Conservation (phyloP, 1,140 invertebrate genomes). For the Orius laevigatus region DNA sequence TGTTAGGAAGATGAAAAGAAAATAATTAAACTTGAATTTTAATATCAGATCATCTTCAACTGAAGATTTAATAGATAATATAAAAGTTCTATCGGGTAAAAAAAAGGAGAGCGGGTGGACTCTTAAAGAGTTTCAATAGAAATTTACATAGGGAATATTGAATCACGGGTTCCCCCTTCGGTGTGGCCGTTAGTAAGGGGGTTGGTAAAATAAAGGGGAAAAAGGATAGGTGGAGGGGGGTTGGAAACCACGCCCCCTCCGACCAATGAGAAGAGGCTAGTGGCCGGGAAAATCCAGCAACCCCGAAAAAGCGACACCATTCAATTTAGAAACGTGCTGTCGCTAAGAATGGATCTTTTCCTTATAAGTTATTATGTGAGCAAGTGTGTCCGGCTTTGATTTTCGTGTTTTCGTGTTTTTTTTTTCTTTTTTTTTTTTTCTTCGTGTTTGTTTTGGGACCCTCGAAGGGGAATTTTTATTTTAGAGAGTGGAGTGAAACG, state of each 20-base stretch:
- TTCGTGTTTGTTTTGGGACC: too few species aligned
- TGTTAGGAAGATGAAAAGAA: too few species aligned
- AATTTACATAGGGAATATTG: slow-evolving; percentile 16
- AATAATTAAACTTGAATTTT: background rate
- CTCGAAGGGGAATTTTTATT: background rate
- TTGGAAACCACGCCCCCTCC: slow-evolving; percentile 1
- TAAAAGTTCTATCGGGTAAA: background rate
- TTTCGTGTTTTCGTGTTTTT: slow-evolving; percentile 1
- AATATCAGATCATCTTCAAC: slow-evolving; percentile 1
- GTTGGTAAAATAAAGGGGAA: background rate
- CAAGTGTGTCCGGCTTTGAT: background rate
- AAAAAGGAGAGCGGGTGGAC: slow-evolving; percentile 4
- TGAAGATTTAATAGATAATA: background rate
- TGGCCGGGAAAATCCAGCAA: background rate
- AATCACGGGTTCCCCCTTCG: slow-evolving; percentile 9
- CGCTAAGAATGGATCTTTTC: too few species aligned
- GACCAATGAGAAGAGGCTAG: background rate
- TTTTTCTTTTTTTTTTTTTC: background rate
- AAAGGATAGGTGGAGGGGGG: slow-evolving; percentile 3
- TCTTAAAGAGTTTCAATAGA: slow-evolving; percentile 17
- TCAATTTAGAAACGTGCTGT: background rate
- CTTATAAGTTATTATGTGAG: too few species aligned
- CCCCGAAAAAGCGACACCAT: background rate
- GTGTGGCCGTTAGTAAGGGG: slow-evolving; percentile 3
- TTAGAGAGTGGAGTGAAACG: background rate